Base-by-base conservation (phyloP, 2,113 vertebrate genomes). In the Oreocharis arfaki region DNA sequence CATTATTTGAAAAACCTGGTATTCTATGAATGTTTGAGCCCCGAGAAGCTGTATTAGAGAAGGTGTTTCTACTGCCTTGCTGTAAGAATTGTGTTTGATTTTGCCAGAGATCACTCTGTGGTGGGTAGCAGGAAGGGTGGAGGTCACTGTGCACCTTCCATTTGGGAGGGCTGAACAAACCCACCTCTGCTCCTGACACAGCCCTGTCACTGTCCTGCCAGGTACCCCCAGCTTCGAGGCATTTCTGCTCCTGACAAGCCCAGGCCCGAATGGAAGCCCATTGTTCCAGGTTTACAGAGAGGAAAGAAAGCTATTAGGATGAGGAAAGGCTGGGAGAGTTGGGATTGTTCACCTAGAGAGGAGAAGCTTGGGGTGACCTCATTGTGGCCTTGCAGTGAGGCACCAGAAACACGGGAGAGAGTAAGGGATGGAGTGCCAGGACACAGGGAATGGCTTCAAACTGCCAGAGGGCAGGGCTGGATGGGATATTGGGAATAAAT, bases 391-490 rank as follows among this genome's bases (percentile, higher is more conserved):
- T 4, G 1, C 69, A 65, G 60, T 1, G n/a, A 41, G 65, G 41
- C 5, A 2, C 28, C 47, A 12, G 64, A 3, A 39, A 11, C 5
- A 24, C 7, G 20, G n/a, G 47, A 78, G 63, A 44, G n/a, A 33
- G 4, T 9, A 24, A 35, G 24, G 35, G 16, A 5, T 35, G 32
- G 35, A 85, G 53, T 0, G 16, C 2, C 70, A 77, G 55, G 22
- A 59, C 37, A 27, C 5, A 5, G 33, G 33, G 65, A 55, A 70
- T 5, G 41, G 71, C 20, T 59, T 5, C 52, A 3, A 0, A 32
- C 3, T 20, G 56, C 0, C 56, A 30, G 23, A 32, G 49, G 3
- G 22, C 3, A 47, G 49, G 14, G 1, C 0, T 14, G 1, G 69
- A 3, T 64, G 49, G 28, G 49, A 47, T 22, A 1, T 15, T 47